Evolutionary conservation across 2,113 vertebrate genomes (phyloP).

Genomic region (Colaptes auratus): DNA sequence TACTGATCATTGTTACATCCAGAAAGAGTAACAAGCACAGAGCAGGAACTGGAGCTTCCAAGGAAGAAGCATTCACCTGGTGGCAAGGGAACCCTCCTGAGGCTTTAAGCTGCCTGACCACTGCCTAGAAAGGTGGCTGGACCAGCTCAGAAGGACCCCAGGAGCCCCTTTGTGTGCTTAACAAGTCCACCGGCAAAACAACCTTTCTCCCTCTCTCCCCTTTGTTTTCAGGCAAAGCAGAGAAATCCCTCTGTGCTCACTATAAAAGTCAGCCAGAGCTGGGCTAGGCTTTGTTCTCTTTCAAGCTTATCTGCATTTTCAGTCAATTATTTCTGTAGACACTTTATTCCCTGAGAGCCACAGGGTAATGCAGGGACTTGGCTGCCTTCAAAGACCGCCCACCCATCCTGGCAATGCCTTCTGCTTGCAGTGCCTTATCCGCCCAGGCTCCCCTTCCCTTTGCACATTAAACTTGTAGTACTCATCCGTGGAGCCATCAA

Average conservation of each 20-base stretch:
- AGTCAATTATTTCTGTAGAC: not conserved
- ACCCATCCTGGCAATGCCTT: not conserved
- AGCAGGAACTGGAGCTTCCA: not conserved
- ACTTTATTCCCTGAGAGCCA: not conserved
- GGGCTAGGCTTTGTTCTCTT: not conserved
- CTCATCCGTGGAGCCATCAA: fast-evolving
- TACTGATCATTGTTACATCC: not conserved
- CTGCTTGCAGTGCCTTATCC: not conserved
- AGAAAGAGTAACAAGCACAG: not conserved
- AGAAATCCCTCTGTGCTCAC: not conserved
- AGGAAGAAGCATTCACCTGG: not conserved
- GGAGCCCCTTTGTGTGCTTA: not conserved
- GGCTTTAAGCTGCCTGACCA: not conserved
- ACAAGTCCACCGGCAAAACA: not conserved
- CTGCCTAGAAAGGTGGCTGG: not conserved
- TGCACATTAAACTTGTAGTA: not conserved
- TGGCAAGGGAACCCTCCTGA: not conserved
- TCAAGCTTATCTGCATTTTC: conserved; percentile 9
- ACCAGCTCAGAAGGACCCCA: not conserved
- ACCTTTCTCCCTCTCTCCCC: not conserved
- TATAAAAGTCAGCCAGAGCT: not conserved
- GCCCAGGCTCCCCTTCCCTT: not conserved
- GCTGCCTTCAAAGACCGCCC: not conserved
- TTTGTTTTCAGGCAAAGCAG: not conserved
- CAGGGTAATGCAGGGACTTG: not conserved